phyloP scores from a whole-genome alignment of 2,888 invertebrate genomes.

The Acleris emargana region DNA sequence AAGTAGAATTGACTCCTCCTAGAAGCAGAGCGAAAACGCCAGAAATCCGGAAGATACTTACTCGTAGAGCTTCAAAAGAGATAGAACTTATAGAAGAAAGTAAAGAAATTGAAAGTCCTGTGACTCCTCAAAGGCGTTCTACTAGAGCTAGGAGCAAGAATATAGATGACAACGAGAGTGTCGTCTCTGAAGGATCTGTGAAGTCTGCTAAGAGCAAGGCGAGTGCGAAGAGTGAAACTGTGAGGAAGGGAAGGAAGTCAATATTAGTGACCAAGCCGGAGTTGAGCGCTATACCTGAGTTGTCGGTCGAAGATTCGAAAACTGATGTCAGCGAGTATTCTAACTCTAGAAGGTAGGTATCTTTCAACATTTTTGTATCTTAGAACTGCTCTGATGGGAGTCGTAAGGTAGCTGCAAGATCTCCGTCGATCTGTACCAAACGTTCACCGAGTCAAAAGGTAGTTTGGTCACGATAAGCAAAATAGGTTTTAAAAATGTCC shows the following conservation, averaged over 20 bases:
- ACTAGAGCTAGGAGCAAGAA: conserved; percentile 56
- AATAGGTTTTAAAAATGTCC: too few species aligned
- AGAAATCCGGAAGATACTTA: conserved; percentile 68
- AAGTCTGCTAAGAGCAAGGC: conserved; percentile 55
- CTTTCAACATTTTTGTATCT: too few species aligned
- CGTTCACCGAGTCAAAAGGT: too few species aligned
- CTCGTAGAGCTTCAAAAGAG: conserved; percentile 69
- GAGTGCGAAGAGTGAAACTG: conserved; percentile 50
- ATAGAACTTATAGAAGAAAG: conserved; percentile 60
- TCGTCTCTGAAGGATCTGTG: conserved; percentile 63
- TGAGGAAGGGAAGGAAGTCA: conserved; percentile 64
- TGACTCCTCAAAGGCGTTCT: conserved; percentile 61
- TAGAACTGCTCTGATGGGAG: too few species aligned
- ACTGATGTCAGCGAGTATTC: conserved; percentile 61
- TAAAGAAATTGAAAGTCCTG: conserved; percentile 47
- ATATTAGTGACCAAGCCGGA: conserved; percentile 64
- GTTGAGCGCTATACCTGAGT: conserved; percentile 75
- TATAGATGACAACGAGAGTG: conserved; percentile 66
- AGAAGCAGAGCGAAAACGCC: conserved; percentile 61
- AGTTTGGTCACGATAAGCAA: too few species aligned
- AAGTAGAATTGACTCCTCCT: conserved; percentile 44
- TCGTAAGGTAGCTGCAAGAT: too few species aligned
- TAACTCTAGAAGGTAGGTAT: conserved; percentile 58
- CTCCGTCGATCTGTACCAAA: too few species aligned
- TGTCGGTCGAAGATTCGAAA: conserved; percentile 56